These are phyloP conservation scores for Paedocypris micromegethes DNA, from an alignment of 2,797 vertebrate genomes.

Conservation along the genomic window DNA sequence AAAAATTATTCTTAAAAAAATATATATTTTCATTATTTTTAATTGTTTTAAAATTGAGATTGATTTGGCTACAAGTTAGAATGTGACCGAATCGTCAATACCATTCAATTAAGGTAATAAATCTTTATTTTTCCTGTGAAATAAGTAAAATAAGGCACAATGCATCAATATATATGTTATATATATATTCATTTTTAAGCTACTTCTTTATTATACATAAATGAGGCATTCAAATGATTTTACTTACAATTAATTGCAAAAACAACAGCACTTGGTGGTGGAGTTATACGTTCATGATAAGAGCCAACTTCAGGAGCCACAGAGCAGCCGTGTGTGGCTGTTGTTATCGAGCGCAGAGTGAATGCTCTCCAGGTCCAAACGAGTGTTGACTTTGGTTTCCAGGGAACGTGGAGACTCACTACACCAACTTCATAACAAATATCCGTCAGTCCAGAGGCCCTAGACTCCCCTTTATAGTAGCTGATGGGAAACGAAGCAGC, in stretches of 20 bases:
- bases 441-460: constrained; percentile 54
- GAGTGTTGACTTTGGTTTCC: constrained; percentile 60
- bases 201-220: too few relatives aligned
- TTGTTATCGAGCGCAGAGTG: constrained; percentile 55
- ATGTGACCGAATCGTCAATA: too few relatives aligned
- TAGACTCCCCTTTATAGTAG: constrained; percentile 42
- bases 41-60: too few relatives aligned
- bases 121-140: too few relatives aligned
- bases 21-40: too few relatives aligned
- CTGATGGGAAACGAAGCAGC: constrained; percentile 24
- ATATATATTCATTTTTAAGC: too few relatives aligned
- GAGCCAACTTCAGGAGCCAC: constrained; percentile 34
- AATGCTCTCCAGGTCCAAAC: constrained; percentile 63
- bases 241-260: constrained; percentile 11
- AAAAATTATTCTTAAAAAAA: too few relatives aligned
- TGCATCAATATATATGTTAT: too few relatives aligned
- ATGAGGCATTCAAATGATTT: too few relatives aligned
- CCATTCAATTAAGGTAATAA: too few relatives aligned
- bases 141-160: too few relatives aligned
- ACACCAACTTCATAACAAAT: constrained; percentile 66
- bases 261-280: constrained; percentile 24
- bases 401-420: constrained; percentile 58
- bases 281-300: constrained; percentile 14
- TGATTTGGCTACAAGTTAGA: too few relatives aligned
- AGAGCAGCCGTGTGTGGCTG: constrained; percentile 56